Evolutionary conservation across 2,888 invertebrate species (phyloP), one percentile per base, ranked within the genome.

Genomic region (Folsomia manolachei): DNA sequence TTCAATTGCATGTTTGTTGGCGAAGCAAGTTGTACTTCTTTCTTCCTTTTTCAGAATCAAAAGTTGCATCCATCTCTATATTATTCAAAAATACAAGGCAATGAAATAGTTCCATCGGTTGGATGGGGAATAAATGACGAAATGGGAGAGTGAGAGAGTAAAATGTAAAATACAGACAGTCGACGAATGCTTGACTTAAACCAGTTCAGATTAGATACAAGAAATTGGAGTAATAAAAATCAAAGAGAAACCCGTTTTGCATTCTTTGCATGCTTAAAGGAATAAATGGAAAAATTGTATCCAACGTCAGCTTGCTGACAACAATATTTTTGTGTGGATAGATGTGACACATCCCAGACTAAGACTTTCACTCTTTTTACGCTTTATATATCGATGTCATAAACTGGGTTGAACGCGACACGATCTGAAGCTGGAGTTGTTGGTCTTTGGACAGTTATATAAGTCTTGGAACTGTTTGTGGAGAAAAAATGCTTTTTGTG

Each of bases 261-360:
- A 74, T 76, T 74, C 73, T 72, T 72, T 76, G 70, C 61, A 27
- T 70, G 71, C 69, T 70, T 64, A 69, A 72, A 69, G 69, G 69
- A 74, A 71, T 76, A 76, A 67, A 74, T 76, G 72, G 76, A 70
- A 73, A 76, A 75, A 76, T 76, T 74, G 72, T 73, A 74, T n/a
- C n/a, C n/a, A n/a, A n/a, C n/a, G n/a, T n/a, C n/a, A n/a, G n/a
- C n/a, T n/a, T n/a, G n/a, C n/a, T n/a, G n/a, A n/a, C n/a, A n/a
- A n/a, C n/a, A n/a, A n/a, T n/a, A n/a, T n/a, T n/a, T n/a, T n/a
- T n/a, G n/a, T n/a, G n/a, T n/a, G n/a, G n/a, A n/a, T n/a, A n/a
- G n/a, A n/a, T n/a, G n/a, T n/a, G n/a, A n/a, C n/a, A n/a, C n/a
- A n/a, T n/a, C n/a, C n/a, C n/a, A n/a, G n/a, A n/a, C n/a, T n/a